Conservation (phyloP, 1,140 invertebrate species). For the Polypedilum vanderplanki region DNA sequence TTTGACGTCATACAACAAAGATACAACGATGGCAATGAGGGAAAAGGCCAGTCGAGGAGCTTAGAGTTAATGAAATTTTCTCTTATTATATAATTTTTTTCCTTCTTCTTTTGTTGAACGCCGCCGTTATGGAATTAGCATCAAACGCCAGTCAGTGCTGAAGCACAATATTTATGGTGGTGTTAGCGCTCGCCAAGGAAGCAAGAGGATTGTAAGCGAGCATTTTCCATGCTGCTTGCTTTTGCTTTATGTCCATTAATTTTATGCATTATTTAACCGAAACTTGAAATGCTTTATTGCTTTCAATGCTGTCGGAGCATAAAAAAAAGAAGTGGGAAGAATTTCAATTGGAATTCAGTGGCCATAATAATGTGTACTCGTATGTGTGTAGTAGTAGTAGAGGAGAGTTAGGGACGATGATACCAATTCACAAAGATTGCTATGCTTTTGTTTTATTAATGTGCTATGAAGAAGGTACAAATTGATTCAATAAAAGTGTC, state of each 20-base stretch:
- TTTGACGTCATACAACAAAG: background rate
- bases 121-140: background rate
- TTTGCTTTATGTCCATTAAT: slow-evolving; percentile 22
- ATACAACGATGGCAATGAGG: background rate
- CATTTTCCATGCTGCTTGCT: background rate
- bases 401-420: background rate
- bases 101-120: background rate
- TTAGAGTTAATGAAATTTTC: slow-evolving; percentile 22
- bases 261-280: slow-evolving; percentile 27
- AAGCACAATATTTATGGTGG: background rate
- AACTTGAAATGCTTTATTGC: slow-evolving; percentile 9
- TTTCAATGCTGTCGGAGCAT: background rate
- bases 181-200: background rate
- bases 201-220: background rate
- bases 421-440: background rate
- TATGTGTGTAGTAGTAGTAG: background rate
- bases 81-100: background rate
- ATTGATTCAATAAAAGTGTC: background rate
- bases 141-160: background rate
- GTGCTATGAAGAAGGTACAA: background rate
- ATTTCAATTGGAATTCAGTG: too few species aligned
- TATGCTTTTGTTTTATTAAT: background rate
- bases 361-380: background rate
- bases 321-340: background rate
- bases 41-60: background rate